Conservation (phyloP, 2,113 vertebrate genomes). For the Myxocyprinus asiaticus region DNA sequence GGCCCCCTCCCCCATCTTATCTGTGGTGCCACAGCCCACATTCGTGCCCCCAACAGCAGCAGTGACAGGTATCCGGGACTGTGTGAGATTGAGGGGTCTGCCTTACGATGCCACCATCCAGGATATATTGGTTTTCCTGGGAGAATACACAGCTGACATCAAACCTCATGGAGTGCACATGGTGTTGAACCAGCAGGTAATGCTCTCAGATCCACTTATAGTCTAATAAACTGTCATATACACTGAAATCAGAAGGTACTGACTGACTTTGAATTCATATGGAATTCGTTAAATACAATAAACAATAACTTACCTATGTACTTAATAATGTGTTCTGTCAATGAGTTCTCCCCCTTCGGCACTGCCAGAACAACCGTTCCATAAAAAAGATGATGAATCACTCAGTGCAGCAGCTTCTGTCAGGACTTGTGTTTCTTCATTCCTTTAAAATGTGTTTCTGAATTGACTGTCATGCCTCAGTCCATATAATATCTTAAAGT, state of each 20-base stretch:
- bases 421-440: constrained; percentile 25
- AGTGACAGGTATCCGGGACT: constrained; percentile 74
- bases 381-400: constrained; percentile 1
- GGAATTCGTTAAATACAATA: too few relatives aligned
- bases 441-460: constrained; percentile 15
- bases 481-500: constrained; percentile 6
- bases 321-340: too few relatives aligned
- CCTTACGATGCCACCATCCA: constrained; percentile 93
- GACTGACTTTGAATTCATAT: too few relatives aligned
- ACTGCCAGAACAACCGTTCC: neutral
- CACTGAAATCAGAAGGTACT: too few relatives aligned
- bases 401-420: neutral
- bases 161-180: constrained; percentile 94
- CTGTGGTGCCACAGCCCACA: constrained; percentile 81
- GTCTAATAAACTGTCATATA: too few relatives aligned
- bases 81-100: constrained; percentile 87
- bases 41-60: constrained; percentile 76
- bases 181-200: constrained; percentile 96
- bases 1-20: constrained; percentile 82
- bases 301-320: too few relatives aligned
- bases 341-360: neutral
- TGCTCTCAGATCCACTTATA: constrained; percentile 6
- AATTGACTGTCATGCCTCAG: neutral
- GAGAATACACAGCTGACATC: constrained; percentile 90
- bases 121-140: constrained; percentile 92